Evolutionary conservation across 1,140 invertebrate genomes (phyloP), one percentile per base, ranked within the genome.

Genomic region (Ceratina calcarata): DNA sequence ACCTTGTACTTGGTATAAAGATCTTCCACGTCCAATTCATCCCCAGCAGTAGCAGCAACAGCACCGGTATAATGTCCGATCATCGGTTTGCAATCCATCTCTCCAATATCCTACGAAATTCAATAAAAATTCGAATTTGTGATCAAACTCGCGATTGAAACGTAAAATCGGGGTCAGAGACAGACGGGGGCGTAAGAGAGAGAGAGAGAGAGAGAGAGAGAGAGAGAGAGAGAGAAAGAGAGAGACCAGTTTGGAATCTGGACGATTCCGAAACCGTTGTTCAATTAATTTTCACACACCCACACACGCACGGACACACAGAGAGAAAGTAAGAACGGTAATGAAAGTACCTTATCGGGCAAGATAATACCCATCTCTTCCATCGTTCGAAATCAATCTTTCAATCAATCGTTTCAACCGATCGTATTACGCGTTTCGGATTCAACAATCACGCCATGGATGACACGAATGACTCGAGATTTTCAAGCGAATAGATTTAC

Each of bases 1-100:
- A 97, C 97, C 95, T 98, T 99, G 88, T 97, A 99, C 93, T 97
- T 98, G 20, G 97, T 98, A 90, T 98, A 99, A 51, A 98, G 93
- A 95, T 98, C 98, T 93, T 98, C 97, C 27, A 96, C 94, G 91
- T 98, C 97, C 74, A 97, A 90, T 88, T 97, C 97, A 89, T 98
- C 96, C 61, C 95, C 91, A 51, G 93, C 27, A 32, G 27, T 4
- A 32, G 27, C 4, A 32, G 27, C 4, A 32, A 4, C 27, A 32
- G 27, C 92, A 82, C 93, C 93, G 57, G 93, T 91, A 65, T 91
- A 88, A 62, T 94, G 92, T 78, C 94, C 94, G 85, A 93, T 94
- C 64, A 90, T 90, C 51, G 93, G 93, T 84, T 96, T 95, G 2
- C 91, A 90, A 75, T 95, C 95, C 53, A 94, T 92, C 81, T 94